Evolutionary conservation across 2,113 vertebrate species (phyloP), one percentile per base, ranked within the genome.

Genomic region (Eulacestoma nigropectus): DNA sequence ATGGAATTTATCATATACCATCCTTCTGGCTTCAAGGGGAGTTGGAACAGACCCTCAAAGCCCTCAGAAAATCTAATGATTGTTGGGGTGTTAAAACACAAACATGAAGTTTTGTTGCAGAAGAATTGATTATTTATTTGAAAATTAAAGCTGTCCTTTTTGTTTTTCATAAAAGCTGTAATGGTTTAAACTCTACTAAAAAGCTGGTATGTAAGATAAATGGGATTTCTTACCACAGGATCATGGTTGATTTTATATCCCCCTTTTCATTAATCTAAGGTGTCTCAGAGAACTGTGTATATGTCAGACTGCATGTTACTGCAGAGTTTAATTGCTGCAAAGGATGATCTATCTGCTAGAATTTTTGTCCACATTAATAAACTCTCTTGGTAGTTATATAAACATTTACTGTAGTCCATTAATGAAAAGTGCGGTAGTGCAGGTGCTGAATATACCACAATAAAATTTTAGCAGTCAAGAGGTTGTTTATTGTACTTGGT

Each of bases 331-430:
- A 85, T 75, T 96, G 79, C 76, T 96, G 73, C 74, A 88, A 93
- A 92, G 56, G 93, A 74, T 92, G 55, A 96, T 84, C 52, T 80
- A 65, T 89, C 64, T 84, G 78, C 32, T 74, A 92, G 69, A 88
- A 59, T 42, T 96, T 92, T 94, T 96, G 19, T 88, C 95, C 87
- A 25, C n/a, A 55, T 93, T 75, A 72, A 80, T 80, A 91, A 94
- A 94, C 33, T 89, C 82, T 97, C 92, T 68, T 96, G 59, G 65
- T 92, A 87, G 59, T 90, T 95, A 79, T 88, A 95, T 93, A 93
- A 97, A 87, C 68, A 89, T 94, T 96, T 97, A 91, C 81, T 69
- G 70, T 91, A 93, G 55, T 64, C 93, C 63, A 69, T 95, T 94
- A 95, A 85, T 78, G 73, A 85, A 89, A 89, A 95, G 79, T 79